Conservation (phyloP, 2,888 invertebrate genomes). For the Pseudococcus viburni region DNA sequence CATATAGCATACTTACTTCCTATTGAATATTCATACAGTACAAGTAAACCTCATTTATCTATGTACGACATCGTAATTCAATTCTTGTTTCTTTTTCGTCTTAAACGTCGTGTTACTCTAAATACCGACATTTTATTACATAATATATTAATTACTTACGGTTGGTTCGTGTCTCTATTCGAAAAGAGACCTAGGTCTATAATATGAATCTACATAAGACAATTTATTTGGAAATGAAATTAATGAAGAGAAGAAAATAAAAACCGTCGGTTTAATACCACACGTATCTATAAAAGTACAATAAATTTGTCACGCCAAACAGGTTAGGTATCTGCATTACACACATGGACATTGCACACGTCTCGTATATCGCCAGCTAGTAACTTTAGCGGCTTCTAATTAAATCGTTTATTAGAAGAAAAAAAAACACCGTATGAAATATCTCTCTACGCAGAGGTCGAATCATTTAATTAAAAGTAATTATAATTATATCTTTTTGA, state of each 20-base stretch:
- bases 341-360: neutral
- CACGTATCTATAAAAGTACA: neutral
- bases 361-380: neutral
- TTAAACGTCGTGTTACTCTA: conserved; percentile 42
- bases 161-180: neutral
- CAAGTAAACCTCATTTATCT: conserved; percentile 52
- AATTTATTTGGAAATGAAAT: conserved; percentile 15
- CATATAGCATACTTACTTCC: conserved; percentile 24
- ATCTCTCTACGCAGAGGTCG: conserved; percentile 4
- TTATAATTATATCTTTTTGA: conserved; percentile 42
- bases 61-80: conserved; percentile 39
- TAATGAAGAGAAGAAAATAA: conserved; percentile 1
- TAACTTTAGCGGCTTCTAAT: conserved; percentile 16
- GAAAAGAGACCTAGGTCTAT: neutral
- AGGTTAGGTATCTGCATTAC: neutral
- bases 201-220: neutral
- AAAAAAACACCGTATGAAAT: neutral
- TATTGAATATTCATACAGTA: conserved; percentile 45
- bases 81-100: neutral
- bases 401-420: conserved; percentile 45
- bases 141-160: conserved; percentile 30
- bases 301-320: conserved; percentile 47
- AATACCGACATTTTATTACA: conserved; percentile 48
- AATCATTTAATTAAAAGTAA: conserved; percentile 50
- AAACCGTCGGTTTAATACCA: neutral